phyloP scores from a whole-genome alignment of 2,888 invertebrate genomes.

The Mimumesa dahlbomi region DNA sequence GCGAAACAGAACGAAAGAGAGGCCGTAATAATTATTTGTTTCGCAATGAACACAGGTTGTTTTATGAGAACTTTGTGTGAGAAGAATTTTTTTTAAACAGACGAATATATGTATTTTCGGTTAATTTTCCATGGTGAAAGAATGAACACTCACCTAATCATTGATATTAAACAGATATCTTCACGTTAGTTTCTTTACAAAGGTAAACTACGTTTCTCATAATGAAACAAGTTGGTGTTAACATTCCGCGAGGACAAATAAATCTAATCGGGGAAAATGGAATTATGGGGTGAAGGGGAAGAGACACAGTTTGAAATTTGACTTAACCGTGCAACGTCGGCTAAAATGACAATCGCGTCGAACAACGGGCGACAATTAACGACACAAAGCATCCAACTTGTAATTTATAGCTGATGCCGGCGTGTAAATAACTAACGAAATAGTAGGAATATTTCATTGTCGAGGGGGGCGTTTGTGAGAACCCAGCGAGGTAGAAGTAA shows the following conservation, averaged over 20 bases:
- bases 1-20: no score
- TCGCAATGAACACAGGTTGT: no score
- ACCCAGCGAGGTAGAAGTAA: neutral
- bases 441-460: neutral
- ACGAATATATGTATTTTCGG: no score
- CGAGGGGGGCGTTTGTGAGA: no score
- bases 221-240: no score
- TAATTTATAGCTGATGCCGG: neutral
- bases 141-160: neutral
- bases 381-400: neutral
- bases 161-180: no score
- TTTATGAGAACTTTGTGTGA: no score
- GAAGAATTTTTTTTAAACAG: no score
- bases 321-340: neutral
- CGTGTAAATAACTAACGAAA: constrained; percentile 11
- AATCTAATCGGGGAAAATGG: no score
- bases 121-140: neutral
- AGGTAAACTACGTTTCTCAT: neutral
- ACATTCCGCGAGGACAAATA: no score
- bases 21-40: no score
- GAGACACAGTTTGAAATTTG: neutral
- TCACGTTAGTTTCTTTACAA: neutral
- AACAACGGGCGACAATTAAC: neutral
- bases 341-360: neutral
- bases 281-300: no score